Base-by-base conservation (phyloP, 2,113 vertebrate species). In the Echinops telfairi region DNA sequence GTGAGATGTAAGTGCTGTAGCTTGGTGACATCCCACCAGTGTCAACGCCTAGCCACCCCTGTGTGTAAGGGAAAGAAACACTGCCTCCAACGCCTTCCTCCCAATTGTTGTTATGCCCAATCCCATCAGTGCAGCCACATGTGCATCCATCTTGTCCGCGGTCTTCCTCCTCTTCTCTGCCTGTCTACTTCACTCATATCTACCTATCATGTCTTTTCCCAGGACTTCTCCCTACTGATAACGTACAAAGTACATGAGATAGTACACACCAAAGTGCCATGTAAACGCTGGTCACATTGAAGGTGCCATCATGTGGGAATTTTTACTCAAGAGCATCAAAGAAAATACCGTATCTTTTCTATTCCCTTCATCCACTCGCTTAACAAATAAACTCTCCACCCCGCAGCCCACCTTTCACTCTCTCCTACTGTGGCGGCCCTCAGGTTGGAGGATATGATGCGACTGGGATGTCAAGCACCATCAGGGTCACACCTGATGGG, bases 271-370 rank as follows among this genome's bases (percentile, higher is more conserved):
- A 71, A 88, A 82, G 68, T 10, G 22, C 11, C 82, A 81, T 91
- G 19, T 91, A 87, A 82, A 66, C 2, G 25, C 20, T 15, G 40
- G 3, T 22, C 40, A 76, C 19, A 36, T n/a, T 1, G 53, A 57
- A 58, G 15, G 22, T 62, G n/a, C 12, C 33, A 36, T 58, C 70
- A 81, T 10, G 9, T 31, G 27, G 16, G 89, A 93, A 80, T 12
- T 3, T 83, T 66, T 75, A 82, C 16, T 83, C 73, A 93, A 82
- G 6, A 80, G 36, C 80, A 33, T 87, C 76, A 86, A 84, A 83
- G 89, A 76, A 83, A 85, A 40, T 22, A 58, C 4, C n/a, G 12
- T 70, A 5, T 29, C 2, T 0, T 60, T 83, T 89, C 78, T 33
- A 53, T 76, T 81, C 43, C 29, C 68, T 73, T 62, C 16, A 29